A percentile compares a stretch with the other conserved stretches of the same genome.
Conservation (phyloP, 2,888 invertebrate species). For the Taenaris catops region DNA sequence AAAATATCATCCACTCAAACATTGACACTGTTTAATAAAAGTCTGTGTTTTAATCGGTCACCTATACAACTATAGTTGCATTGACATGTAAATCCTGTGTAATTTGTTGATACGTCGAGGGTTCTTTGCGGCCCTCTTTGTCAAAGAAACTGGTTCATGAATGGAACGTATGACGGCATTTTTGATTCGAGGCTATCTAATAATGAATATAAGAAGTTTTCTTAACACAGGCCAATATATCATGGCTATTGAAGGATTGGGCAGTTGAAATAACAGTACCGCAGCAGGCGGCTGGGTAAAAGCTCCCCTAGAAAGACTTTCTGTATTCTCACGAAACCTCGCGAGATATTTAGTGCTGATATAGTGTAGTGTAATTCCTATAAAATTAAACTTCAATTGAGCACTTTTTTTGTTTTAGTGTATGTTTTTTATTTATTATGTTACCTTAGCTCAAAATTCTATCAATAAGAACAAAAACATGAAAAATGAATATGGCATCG, state of each 20-base stretch:
- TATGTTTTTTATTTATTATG: too few species aligned
- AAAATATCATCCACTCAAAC: conserved; percentile 28
- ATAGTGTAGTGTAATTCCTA: conserved; percentile 3
- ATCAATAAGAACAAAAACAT: too few species aligned
- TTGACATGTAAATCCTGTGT: conserved; percentile 74
- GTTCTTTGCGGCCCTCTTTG: conserved; percentile 74
- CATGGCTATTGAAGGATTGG: conserved; percentile 41
- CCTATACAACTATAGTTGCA: conserved; percentile 43
- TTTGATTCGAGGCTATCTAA: conserved; percentile 50
- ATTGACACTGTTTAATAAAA: conserved; percentile 61
- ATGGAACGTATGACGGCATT: conserved; percentile 68
- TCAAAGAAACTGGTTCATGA: conserved; percentile 58
- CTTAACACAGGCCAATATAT: conserved; percentile 54
- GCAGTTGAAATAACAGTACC: conserved; percentile 63
- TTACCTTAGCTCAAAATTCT: too few species aligned
- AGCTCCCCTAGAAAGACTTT: conserved; percentile 30
- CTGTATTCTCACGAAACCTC: conserved; percentile 27
- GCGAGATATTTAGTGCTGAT: conserved; percentile 15
- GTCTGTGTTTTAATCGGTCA: conserved; percentile 51
- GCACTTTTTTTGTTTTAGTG: too few species aligned
- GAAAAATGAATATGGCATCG: too few species aligned
- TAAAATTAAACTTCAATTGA: too few species aligned
- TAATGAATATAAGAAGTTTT: conserved; percentile 43
- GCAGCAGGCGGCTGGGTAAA: conserved; percentile 31
- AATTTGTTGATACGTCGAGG: conserved; percentile 77